Evolutionary conservation across 1,140 invertebrate genomes (phyloP).

Genomic region (Bursaphelenchus mucronatus): DNA sequence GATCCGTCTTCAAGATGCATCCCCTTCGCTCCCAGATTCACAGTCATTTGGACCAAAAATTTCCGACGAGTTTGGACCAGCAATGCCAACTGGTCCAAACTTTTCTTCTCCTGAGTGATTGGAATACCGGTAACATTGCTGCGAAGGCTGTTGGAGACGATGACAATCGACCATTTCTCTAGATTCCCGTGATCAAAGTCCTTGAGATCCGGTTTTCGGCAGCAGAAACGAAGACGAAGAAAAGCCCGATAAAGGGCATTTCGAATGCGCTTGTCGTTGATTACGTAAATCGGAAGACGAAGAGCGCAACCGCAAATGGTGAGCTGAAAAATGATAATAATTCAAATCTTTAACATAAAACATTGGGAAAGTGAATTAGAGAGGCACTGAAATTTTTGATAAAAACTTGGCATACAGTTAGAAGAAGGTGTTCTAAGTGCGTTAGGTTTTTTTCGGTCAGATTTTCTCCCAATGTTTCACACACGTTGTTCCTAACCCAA

Average conservation of each 20-base stretch:
- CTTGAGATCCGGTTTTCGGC: constrained; percentile 18
- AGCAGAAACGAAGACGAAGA: constrained; percentile 40
- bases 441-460: not conserved
- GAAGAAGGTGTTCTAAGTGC: not conserved
- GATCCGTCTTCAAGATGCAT: no score
- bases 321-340: constrained; percentile 30
- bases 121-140: constrained; percentile 46
- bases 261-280: constrained; percentile 42
- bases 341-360: not conserved
- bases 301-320: constrained; percentile 54
- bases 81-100: constrained; percentile 48
- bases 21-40: constrained; percentile 36
- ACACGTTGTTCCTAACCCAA: no score
- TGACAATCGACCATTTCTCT: constrained; percentile 57
- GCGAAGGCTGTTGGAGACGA: constrained; percentile 52
- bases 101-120: constrained; percentile 39
- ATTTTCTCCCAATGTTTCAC: no score
- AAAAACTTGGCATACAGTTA: constrained; percentile 3
- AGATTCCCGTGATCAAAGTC: constrained; percentile 32
- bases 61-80: constrained; percentile 50
- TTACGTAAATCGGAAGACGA: constrained; percentile 46
- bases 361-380: no score
- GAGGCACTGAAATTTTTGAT: not conserved
- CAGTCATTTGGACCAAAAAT: constrained; percentile 53
- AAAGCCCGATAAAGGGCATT: constrained; percentile 45